Conservation (phyloP, 2,888 invertebrate species). For the Machimus atricapillus region DNA sequence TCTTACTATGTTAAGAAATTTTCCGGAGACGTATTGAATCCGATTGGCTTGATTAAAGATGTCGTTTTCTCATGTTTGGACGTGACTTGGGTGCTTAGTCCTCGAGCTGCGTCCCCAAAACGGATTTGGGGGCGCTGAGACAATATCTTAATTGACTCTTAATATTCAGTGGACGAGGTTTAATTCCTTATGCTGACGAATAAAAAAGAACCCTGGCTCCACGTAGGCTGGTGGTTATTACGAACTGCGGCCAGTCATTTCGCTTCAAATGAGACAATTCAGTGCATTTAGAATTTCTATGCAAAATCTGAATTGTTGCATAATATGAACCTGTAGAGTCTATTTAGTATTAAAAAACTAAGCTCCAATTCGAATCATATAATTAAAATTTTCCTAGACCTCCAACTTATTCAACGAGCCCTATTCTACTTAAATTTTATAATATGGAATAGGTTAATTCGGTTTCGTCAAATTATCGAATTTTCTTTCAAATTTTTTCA, state of each 20-base stretch:
- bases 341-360: no score
- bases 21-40: constrained; percentile 32
- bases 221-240: constrained; percentile 5
- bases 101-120: not conserved
- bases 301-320: no score
- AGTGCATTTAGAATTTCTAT: not conserved
- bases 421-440: no score
- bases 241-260: not conserved
- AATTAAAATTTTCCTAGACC: no score
- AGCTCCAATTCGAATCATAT: no score
- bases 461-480: no score
- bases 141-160: constrained; percentile 40
- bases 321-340: no score
- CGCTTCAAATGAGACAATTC: not conserved
- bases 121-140: constrained; percentile 21
- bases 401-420: no score
- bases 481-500: no score
- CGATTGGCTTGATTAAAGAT: constrained; percentile 46
- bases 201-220: constrained; percentile 25
- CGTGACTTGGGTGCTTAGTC: constrained; percentile 42
- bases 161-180: constrained; percentile 27
- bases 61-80: constrained; percentile 42
- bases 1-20: constrained; percentile 28
- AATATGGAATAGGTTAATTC: no score
- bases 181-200: constrained; percentile 29